Evolutionary conservation across 2,113 vertebrate genomes (phyloP).

Genomic region (Podiceps cristatus): DNA sequence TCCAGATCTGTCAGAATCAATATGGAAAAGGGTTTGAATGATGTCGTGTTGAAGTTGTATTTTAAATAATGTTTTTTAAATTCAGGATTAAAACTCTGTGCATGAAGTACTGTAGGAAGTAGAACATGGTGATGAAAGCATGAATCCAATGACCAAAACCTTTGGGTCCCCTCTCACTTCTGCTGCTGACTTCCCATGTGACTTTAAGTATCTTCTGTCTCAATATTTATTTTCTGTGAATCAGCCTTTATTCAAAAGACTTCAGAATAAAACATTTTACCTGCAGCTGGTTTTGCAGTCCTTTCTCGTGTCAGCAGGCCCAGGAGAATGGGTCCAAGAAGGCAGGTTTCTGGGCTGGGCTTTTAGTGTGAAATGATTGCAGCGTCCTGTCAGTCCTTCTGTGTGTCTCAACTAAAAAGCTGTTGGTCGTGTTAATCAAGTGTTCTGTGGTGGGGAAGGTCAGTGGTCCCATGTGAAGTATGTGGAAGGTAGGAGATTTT

Average conservation of each 20-base stretch:
- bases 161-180: not conserved
- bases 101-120: not conserved
- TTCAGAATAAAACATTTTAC: not conserved
- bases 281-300: not conserved
- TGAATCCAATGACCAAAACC: not conserved
- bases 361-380: not conserved
- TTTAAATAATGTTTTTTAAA: not conserved
- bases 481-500: slow-evolving; percentile 26
- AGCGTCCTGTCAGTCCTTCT: not conserved
- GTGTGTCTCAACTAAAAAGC: not conserved
- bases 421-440: not conserved
- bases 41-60: not conserved
- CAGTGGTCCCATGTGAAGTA: not conserved
- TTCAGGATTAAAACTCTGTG: not conserved
- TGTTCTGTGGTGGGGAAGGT: not conserved
- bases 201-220: not conserved
- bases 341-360: not conserved
- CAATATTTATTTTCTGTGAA: not conserved
- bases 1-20: not conserved
- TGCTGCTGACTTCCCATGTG: not conserved
- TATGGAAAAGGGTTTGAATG: not conserved
- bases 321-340: not conserved
- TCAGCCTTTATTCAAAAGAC: not conserved
- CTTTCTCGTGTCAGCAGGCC: not conserved
- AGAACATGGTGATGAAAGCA: not conserved